phyloP scores from a whole-genome alignment of 2,888 invertebrate genomes.

The Lepidocyrtinus sp. region DNA sequence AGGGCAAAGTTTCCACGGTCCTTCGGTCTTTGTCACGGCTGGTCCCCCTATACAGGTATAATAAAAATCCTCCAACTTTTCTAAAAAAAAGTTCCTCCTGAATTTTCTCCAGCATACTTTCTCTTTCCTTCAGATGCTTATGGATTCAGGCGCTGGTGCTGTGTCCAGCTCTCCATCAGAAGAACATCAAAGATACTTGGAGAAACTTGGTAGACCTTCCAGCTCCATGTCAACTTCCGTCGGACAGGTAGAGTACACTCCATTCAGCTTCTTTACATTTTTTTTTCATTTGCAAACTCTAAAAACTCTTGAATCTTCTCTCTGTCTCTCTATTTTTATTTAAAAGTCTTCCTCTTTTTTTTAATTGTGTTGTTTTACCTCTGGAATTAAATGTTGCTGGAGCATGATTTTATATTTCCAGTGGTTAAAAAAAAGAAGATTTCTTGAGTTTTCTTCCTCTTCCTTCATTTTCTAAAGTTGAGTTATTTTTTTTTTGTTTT shows the following conservation, averaged over 20 bases:
- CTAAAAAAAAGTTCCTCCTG: too few species aligned
- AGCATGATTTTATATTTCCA: constrained; percentile 28
- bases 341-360: constrained; percentile 16
- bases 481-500: constrained; percentile 24
- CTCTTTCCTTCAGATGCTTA: constrained; percentile 35
- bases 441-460: constrained; percentile 47
- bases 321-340: constrained; percentile 25
- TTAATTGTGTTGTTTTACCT: neutral
- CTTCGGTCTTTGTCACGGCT: constrained; percentile 60
- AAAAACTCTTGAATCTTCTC: constrained; percentile 54
- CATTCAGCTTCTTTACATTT: neutral
- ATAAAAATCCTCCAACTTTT: constrained; percentile 7
- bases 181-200: constrained; percentile 43
- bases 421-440: constrained; percentile 35
- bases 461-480: constrained; percentile 13
- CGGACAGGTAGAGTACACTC: constrained; percentile 45
- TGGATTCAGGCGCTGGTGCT: constrained; percentile 33
- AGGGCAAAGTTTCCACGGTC: constrained; percentile 60
- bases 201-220: constrained; percentile 43
- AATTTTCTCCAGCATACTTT: neutral
- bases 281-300: constrained; percentile 16
- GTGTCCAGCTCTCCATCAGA: constrained; percentile 29
- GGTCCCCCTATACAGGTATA: constrained; percentile 61
- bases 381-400: constrained; percentile 27
- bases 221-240: constrained; percentile 42